Evolutionary conservation across 2,888 invertebrate species (phyloP), one percentile per base, ranked within the genome.

Genomic region (Noctua janthina): DNA sequence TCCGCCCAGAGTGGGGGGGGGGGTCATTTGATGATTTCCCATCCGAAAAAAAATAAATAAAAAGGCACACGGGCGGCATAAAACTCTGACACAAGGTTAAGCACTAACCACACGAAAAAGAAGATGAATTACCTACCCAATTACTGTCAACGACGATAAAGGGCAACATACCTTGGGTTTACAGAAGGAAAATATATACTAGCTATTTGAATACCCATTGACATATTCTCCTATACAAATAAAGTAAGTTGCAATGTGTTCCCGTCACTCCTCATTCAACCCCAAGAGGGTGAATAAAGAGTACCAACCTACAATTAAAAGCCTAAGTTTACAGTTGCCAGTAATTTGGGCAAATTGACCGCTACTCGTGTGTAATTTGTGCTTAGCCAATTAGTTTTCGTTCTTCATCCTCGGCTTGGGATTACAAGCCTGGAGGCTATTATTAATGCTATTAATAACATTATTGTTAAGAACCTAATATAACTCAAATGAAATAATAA

Each of bases 321-420:
- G 76, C 76, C 13, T 74, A 54, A 75, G 59, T 43, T 75, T 69
- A 54, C 51, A 70, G 51, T 69, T 73, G 74, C 62, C 66, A 39
- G 76, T 75, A 75, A 86, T 83, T 86, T 77, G 51, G 56, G 59
- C 64, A 78, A 81, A 83, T 83, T 78, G 74, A 80, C 83, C 71
- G 39, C 68, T 70, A 74, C 20, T 51, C 64, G 74, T 69, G 68
- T 83, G 79, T 78, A 81, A 83, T 86, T 83, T 83, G 80, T 83
- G 75, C 43, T 69, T 64, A 59, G 20, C 43, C 72, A 86, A 83
- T 86, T 86, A 75, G 64, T 70, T 78, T 73, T 74, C 59, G 71
- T 80, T 80, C 46, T 54, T 72, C 67, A 69, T 83, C 39, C n/a
- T 79, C 20, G n/a, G n/a, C 23, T 56, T 54, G 4, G 49, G 11